phyloP scores from a whole-genome alignment of 2,888 invertebrate species.

The Caenorhabditis drosophilae region DNA sequence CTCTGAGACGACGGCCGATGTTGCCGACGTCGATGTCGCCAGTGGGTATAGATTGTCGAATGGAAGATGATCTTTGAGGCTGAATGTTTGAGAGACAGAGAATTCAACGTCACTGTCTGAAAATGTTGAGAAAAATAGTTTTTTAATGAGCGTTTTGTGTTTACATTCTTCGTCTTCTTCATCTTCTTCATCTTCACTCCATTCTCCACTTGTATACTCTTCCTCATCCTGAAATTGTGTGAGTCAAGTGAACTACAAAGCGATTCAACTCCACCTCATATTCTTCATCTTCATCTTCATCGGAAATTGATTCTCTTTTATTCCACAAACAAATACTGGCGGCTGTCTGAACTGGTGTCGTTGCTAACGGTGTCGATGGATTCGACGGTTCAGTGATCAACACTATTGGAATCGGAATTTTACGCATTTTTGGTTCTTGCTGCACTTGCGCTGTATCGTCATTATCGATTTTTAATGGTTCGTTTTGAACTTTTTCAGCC shows the following conservation, averaged over 20 bases:
- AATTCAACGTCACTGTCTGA: slow-evolving; percentile 38
- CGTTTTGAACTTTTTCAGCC: slow-evolving; percentile 13
- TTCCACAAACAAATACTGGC: slow-evolving; percentile 34
- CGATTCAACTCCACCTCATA: slow-evolving; percentile 4
- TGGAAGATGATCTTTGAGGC: slow-evolving; percentile 37
- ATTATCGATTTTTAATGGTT: not conserved
- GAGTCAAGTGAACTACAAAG: not conserved
- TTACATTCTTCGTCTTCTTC: slow-evolving; percentile 40
- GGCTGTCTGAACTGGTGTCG: slow-evolving; percentile 31
- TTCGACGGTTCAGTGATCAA: slow-evolving; percentile 55
- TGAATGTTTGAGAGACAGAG: slow-evolving; percentile 51
- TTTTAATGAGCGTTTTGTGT: not conserved
- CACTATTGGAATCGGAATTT: slow-evolving; percentile 46
- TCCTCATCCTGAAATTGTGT: slow-evolving; percentile 29
- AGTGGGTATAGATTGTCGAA: slow-evolving; percentile 40
- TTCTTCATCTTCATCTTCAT: slow-evolving; percentile 26
- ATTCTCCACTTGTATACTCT: slow-evolving; percentile 39
- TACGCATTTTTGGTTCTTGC: slow-evolving; percentile 11
- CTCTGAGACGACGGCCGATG: slow-evolving; percentile 47
- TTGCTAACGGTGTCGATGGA: slow-evolving; percentile 45
- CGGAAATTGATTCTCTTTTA: slow-evolving; percentile 13
- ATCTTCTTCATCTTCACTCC: slow-evolving; percentile 49
- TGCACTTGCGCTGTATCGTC: not conserved
- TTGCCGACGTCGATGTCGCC: slow-evolving; percentile 24
- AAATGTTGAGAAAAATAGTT: slow-evolving; percentile 3